Evolutionary conservation across 1,140 invertebrate species (phyloP).

Genomic region (Bombus waltoni): DNA sequence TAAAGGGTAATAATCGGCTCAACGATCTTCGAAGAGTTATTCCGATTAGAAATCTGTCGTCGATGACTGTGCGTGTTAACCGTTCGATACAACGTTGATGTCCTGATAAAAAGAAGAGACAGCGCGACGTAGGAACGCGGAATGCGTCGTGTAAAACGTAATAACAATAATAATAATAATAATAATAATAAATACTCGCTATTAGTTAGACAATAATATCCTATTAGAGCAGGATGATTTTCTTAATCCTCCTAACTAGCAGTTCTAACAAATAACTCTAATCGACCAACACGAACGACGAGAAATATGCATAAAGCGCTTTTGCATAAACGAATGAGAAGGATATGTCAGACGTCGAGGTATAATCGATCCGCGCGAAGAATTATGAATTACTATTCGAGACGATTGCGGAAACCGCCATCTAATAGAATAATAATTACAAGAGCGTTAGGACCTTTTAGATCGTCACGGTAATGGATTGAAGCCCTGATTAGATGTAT

Average conservation of each 20-base stretch:
- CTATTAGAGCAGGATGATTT: neutral
- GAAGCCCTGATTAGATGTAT: neutral
- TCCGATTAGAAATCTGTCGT: too few species aligned
- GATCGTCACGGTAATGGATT: neutral
- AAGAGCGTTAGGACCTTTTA: neutral
- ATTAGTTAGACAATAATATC: neutral
- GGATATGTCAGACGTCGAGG: neutral
- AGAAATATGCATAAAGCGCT: neutral
- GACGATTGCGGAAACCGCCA: neutral
- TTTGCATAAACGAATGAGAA: neutral
- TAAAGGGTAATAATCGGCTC: fast-evolving
- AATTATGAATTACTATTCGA: neutral
- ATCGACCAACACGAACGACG: neutral
- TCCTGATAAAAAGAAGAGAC: too few species aligned
- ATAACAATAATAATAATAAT: too few species aligned
- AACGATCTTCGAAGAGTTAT: too few species aligned
- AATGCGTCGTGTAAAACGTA: neutral
- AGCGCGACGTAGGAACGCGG: too few species aligned
- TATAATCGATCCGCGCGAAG: neutral
- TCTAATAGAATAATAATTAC: conserved; percentile 14
- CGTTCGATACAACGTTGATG: too few species aligned
- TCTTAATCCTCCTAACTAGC: neutral
- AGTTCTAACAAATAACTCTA: too few species aligned
- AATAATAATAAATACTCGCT: neutral
- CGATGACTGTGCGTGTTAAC: too few species aligned